Base-by-base conservation (phyloP, 2,888 invertebrate genomes). In the Drosophila putrida region DNA sequence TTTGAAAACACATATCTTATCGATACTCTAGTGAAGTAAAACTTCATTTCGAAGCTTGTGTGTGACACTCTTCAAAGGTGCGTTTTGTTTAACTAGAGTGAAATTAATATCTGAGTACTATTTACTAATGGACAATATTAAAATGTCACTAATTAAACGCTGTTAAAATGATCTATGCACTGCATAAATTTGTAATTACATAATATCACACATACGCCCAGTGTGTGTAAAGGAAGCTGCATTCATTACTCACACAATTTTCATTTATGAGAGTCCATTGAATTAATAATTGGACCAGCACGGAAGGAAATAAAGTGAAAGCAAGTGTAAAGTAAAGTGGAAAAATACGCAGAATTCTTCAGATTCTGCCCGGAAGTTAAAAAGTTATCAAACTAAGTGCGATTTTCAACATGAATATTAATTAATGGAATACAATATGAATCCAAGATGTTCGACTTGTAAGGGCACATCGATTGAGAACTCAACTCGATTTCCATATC, bases 151-250 rank as follows among this genome's bases (percentile, higher is more conserved):
- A 44, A 54, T 33, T 53, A 8, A 39, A 36, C n/a, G 13, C 41
- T 9, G 28, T 9, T 49, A 13, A 57, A 49, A 11, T 66, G 31
- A 63, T 59, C 47, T 54, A 43, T 35, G 36, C 15, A 20, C 10
- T 15, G 6, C 28, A 5, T 33, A n/a, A 36, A 6, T 41, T 10
- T 13, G 39, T 28, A 10, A 11, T 8, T 39, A 10, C 13, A 6
- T 27, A 57, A 70, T 11, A 71, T 71, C 15, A 64, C 57, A 51
- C 38, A 71, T 65, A 71, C 71, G 72, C 66, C 55, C 60, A n/a
- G 11, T 11, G 50, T 13, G 36, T 15, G 11, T 4, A 20, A 46
- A 6, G 39, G 13, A 51, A 44, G 46, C 39, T 54, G 43, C 58
- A 55, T 63, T 49, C 27, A 58, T 54, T 57, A 47, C 55, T 33